These are phyloP conservation scores for Drosophila miranda DNA, from an alignment of 1,140 invertebrate genomes.

Conservation along the genomic window DNA sequence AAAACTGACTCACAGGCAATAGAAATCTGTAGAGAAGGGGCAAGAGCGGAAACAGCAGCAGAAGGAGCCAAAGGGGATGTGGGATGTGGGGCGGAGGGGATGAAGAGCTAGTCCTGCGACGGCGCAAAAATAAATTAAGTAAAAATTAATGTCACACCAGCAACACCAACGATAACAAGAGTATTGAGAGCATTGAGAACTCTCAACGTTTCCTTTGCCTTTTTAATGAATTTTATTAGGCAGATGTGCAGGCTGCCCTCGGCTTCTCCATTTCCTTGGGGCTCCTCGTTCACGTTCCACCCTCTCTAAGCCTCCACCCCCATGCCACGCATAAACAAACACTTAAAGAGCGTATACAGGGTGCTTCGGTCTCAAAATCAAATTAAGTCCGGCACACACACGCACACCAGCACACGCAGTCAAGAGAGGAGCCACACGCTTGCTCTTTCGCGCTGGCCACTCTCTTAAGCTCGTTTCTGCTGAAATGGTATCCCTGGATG, in stretches of 20 bases:
- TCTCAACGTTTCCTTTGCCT: constrained; percentile 32
- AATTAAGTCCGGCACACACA: constrained; percentile 51
- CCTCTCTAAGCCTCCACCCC: constrained; percentile 4
- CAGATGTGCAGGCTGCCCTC: constrained; percentile 36
- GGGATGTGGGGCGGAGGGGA: constrained; percentile 3
- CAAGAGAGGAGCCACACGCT: constrained; percentile 42
- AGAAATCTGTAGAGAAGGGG: constrained; percentile 31
- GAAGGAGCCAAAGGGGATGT: constrained; percentile 4
- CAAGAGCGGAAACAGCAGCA: background rate
- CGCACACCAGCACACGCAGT: no score
- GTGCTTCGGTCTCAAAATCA: constrained; percentile 50
- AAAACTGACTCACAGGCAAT: constrained; percentile 50
- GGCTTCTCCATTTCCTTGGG: background rate
- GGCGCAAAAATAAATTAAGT: constrained; percentile 81
- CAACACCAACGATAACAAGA: constrained; percentile 13
- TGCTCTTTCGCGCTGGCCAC: constrained; percentile 1
- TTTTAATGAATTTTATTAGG: constrained; percentile 79
- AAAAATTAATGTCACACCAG: constrained; percentile 76
- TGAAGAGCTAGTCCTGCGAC: constrained; percentile 60
- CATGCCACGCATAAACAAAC: constrained; percentile 75
- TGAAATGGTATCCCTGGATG: constrained; percentile 72
- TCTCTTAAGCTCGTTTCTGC: constrained; percentile 60
- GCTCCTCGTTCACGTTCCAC: constrained; percentile 10
- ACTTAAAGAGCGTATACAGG: constrained; percentile 71
- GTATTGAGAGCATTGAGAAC: constrained; percentile 3